Evolutionary conservation across 2,888 invertebrate species (phyloP), one percentile per base, ranked within the genome.

Genomic region (Phasia obesa): DNA sequence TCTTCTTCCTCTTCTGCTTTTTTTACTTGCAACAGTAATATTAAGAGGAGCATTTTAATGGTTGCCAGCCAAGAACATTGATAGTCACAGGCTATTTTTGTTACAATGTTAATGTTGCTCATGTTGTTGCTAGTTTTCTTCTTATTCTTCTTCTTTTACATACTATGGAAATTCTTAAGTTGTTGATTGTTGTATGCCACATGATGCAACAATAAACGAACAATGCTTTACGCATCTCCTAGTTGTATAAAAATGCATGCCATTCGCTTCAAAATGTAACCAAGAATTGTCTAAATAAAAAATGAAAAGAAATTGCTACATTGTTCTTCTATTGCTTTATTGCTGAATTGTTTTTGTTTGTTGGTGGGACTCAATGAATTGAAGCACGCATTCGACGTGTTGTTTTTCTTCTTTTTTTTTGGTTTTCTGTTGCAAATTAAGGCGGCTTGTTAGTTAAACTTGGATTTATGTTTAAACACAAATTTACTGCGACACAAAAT

Each of bases 191-290:
- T 35, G 35, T 35, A 59, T 25, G 42, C 21, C 17, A 38, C 59
- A 42, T 76, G 65, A 35, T 51, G 76, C 65, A 59, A 53, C 67
- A 49, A 38, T 67, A 73, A 76, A 62, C 53, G 74, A 62, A 62
- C 73, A 78, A 79, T 87, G 87, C 87, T 89, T 88, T 89, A 88
- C 90, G 90, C 89, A 88, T 89, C 38, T 88, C 87, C 85, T 86
- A 86, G 80, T 19, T 73, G 64, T 47, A 78, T 70, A 82, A 74
- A 75, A 70, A 74, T 70, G 59, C 44, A 51, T 62, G 38, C 38
- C 25, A 31, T 47, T 73, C 27, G 38, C 31, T 60, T 49, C 49
- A 47, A 67, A 51, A 51, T 51, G 21, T 65, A n/a, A 31, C 49
- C 64, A 65, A 31, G 47, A 64, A 67, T 57, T n/a, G n/a, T n/a